Evolutionary conservation across 2,797 vertebrate genomes (phyloP), one percentile per base, ranked within the genome.

Genomic region (Apodemus agrarius): DNA sequence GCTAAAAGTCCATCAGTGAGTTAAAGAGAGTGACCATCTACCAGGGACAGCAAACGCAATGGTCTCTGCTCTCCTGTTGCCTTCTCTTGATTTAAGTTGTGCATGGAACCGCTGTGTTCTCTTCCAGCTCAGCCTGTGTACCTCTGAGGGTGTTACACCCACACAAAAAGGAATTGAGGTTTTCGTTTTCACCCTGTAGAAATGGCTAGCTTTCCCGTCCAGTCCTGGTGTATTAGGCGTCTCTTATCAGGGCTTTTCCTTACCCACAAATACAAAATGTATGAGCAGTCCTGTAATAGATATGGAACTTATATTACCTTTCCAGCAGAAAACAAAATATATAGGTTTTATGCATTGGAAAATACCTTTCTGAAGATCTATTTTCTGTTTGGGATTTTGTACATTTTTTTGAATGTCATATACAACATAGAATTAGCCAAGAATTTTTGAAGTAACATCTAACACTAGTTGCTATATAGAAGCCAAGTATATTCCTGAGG

Each of bases 341-440:
- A 79, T 78, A 46, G 49, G 3, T 76, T 93, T 94, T 85, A 31
- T 91, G 46, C 37, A 76, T 29, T 92, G 57, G n/a, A 34, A 78
- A 72, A 81, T 75, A 26, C 29, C 49, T 95, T 93, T 84, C 84
- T 54, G 49, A 31, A 86, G 67, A 57, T 89, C 3, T 49, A 63
- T 76, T 95, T 91, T 86, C 54, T 46, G 40, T 82, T 63, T 89
- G 59, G 61, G 21, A 1, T 43, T 72, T 92, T 82, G 22, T 37
- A 85, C 7, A 92, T 72, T 5, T 90, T 90, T 96, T 85, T 93
- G 46, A 88, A 21, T 95, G 61, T 74, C 24, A 29, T 81, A 19
- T 43, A 17, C 1, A 93, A 63, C n/a, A 82, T 91, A 81, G 93
- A 91, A 81, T 89, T 93, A 85, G 74, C 65, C 54, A 82, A 83